Conservation (phyloP, 92 coral and sea anemone genomes). For the Phenganax subtilis region DNA sequence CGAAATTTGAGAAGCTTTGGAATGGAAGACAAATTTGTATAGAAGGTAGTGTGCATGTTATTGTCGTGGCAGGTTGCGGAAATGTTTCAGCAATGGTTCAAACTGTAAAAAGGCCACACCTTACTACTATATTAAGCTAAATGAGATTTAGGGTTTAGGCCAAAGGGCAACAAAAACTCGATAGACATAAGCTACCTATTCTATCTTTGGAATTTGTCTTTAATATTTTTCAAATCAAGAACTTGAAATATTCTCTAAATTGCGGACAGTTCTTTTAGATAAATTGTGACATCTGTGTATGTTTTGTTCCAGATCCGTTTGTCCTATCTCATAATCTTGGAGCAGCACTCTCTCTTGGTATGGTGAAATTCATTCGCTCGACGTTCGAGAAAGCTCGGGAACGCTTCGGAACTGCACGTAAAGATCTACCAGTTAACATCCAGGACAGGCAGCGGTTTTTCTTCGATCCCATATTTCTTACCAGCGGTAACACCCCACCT, state of each 20-base stretch:
- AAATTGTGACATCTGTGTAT: background rate
- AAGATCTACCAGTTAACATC: conserved; percentile 34
- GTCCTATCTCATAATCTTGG: conserved; percentile 92
- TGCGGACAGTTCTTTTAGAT: too few relatives aligned
- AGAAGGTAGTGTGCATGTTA: conserved; percentile 59
- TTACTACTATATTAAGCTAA: too few relatives aligned
- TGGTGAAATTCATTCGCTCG: conserved; percentile 68
- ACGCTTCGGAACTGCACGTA: conserved; percentile 69
- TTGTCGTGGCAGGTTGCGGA: background rate
- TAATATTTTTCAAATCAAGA: too few relatives aligned
- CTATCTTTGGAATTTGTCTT: too few relatives aligned
- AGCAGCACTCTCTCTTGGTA: conserved; percentile 70
- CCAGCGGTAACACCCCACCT: conserved; percentile 74
- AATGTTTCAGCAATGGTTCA: background rate
- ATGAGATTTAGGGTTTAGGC: too few relatives aligned
- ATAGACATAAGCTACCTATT: too few relatives aligned
- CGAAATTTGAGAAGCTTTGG: conserved; percentile 97
- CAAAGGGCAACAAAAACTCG: too few relatives aligned
- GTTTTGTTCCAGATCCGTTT: conserved; percentile 71
- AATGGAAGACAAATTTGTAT: conserved; percentile 74
- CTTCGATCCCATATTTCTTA: conserved; percentile 59
- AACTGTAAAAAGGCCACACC: too few relatives aligned
- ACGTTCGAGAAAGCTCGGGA: conserved; percentile 76
- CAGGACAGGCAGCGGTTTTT: conserved; percentile 51
- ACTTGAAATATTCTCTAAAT: too few relatives aligned